Base-by-base conservation (phyloP, 2,797 vertebrate genomes). In the Pyrocephalus nanus region DNA sequence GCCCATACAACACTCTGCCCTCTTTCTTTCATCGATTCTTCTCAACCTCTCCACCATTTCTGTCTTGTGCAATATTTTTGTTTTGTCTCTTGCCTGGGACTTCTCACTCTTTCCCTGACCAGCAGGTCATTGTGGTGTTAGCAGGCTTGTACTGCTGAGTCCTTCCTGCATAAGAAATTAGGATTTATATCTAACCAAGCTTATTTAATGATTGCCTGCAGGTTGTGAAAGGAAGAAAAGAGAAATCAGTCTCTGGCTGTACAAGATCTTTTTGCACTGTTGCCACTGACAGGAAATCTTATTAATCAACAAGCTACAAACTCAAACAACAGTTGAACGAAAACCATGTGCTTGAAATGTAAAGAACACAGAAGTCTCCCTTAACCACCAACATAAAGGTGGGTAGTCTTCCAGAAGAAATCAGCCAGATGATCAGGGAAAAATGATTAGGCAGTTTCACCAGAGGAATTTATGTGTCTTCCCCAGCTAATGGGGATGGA, bases 111-210 rank as follows among this genome's bases (percentile, higher is more conserved):
- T 66, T 78, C 58, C 30, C 15, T 1, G 3, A 50, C 30, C 55
- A 79, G 25, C 16, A 27, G 11, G 26, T 8, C 38, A 50, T 15
- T 1, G 2, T 0, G 0, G 32, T 27, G 20, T 34, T 40, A 67
- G 27, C 30, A 64, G 73, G 36, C 11, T 60, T n/a, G 8, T 27
- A 15, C 23, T 74, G 34, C 45, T 26, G 48, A 55, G 43, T 58
- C 27, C 27, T 81, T 72, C 42, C 42, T 43, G 74, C 8, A 42
- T 12, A 25, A 30, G 38, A 81, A 88, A 48, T 65, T 4, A 64
- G 58, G 42, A 79, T 75, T 87, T 83, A 40, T 62, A 9, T 57
- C 64, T 42, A 36, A 50, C 23, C 29, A 42, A 30, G 26, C n/a
- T 88, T 57, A 36, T 23, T 45, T 85, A 50, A 30, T 11, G 40